phyloP scores from a whole-genome alignment of 2,113 vertebrate species.

The Isichthys henryi region DNA sequence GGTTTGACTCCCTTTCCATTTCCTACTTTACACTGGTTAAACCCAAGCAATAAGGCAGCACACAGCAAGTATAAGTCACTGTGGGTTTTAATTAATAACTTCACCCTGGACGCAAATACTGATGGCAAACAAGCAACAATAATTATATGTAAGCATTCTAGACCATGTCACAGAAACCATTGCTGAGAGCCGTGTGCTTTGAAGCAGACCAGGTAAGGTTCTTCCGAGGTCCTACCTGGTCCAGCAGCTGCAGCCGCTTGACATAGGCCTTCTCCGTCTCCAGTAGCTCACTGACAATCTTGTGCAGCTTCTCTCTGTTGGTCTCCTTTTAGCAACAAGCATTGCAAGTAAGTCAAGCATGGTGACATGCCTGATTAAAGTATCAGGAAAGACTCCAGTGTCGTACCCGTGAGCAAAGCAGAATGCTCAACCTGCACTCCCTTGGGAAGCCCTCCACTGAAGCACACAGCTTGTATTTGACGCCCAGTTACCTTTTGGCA shows the following conservation, averaged over 20 bases:
- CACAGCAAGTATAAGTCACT: neutral
- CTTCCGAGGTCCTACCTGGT: conserved; percentile 58
- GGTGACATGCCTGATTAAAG: neutral
- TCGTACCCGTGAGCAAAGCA: neutral
- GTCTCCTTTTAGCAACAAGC: conserved; percentile 23
- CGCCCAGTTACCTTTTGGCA: neutral
- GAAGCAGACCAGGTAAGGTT: neutral
- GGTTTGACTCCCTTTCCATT: neutral
- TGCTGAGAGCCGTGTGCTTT: neutral
- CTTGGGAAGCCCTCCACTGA: neutral
- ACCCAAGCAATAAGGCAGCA: neutral
- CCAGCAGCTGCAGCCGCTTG: conserved; percentile 70
- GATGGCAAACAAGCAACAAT: neutral
- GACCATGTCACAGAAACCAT: neutral
- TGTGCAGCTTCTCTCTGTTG: conserved; percentile 58
- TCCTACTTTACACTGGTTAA: neutral
- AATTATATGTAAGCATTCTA: neutral
- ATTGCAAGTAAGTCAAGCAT: neutral
- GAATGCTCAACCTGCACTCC: neutral
- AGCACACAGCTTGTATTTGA: neutral
- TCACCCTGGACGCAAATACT: neutral
- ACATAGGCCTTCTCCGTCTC: conserved; percentile 79
- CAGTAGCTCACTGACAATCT: conserved; percentile 70
- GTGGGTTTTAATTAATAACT: neutral
- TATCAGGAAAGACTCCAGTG: neutral